Conservation (phyloP, 2,888 invertebrate genomes). For the Meloe dianella region DNA sequence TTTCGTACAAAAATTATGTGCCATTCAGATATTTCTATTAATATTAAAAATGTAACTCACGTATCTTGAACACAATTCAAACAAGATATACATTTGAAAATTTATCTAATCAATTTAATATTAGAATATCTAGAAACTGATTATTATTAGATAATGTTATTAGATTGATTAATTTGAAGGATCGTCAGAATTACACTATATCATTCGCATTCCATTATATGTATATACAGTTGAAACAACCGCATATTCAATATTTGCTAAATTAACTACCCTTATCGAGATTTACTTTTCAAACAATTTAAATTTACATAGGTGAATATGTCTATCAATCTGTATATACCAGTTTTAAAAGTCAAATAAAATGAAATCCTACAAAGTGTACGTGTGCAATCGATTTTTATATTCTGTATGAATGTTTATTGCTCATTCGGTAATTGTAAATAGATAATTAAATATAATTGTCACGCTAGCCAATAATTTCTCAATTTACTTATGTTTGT, state of each 20-base stretch:
- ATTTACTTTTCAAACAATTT: constrained; percentile 18
- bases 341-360: not conserved
- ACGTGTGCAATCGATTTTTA: not conserved
- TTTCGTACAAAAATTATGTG: constrained; percentile 34
- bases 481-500: not conserved
- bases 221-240: constrained; percentile 23
- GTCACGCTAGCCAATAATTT: not conserved
- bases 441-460: not conserved
- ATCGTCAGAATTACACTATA: not conserved
- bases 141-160: not conserved
- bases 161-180: not conserved
- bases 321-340: not conserved
- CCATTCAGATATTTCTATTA: constrained; percentile 21
- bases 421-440: not conserved
- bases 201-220: constrained; percentile 8
- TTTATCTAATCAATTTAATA: not conserved
- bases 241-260: constrained; percentile 23
- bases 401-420: not conserved
- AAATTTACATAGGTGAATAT: no score
- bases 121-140: no score
- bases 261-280: constrained; percentile 23
- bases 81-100: not conserved
- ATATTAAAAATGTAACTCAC: not conserved
- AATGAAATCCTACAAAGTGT: not conserved
- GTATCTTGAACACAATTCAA: not conserved